Percentiles rank a stretch among this genome's conserved stretches.
These are phyloP conservation scores for Sebastes trivittatus DNA, from an alignment of 2,797 vertebrate genomes.

Conservation along the genomic window DNA sequence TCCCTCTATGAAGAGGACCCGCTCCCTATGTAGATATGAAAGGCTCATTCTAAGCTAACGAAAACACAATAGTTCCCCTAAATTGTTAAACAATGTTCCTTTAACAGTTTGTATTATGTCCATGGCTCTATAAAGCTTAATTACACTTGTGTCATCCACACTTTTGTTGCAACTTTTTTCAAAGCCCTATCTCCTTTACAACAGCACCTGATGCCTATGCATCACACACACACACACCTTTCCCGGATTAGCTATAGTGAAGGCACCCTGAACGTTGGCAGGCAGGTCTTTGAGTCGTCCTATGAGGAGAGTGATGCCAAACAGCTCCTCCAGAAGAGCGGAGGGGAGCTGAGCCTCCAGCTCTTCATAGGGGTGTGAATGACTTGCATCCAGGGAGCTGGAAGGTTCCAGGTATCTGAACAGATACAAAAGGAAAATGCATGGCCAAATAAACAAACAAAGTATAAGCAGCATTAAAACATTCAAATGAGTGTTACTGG, in stretches of 20 bases:
- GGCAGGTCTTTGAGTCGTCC: conserved; percentile 89
- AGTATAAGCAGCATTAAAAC: not conserved
- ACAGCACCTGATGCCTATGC: not conserved
- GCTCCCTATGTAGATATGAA: too few relatives aligned
- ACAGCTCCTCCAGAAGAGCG: conserved; percentile 89
- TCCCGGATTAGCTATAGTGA: conserved; percentile 89
- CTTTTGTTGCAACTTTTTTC: not conserved
- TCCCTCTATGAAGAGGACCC: too few relatives aligned
- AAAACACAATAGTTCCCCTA: too few relatives aligned
- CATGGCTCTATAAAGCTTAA: not conserved
- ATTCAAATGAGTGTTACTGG: not conserved
- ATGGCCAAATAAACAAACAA: not conserved
- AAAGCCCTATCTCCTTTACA: not conserved
- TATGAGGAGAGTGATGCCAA: conserved; percentile 86
- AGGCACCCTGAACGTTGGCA: conserved; percentile 83
- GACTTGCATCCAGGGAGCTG: conserved; percentile 80
- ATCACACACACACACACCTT: conserved; percentile 80
- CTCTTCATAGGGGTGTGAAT: conserved; percentile 84
- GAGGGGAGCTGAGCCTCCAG: conserved; percentile 89
- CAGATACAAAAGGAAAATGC: not conserved
- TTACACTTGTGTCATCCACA: not conserved
- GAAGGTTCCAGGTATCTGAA: conserved; percentile 60
- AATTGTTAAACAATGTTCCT: too few relatives aligned
- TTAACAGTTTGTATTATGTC: not conserved
- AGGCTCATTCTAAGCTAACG: too few relatives aligned